Evolutionary conservation across 2,113 vertebrate species (phyloP).

Genomic region (Dascyllus trimaculatus): DNA sequence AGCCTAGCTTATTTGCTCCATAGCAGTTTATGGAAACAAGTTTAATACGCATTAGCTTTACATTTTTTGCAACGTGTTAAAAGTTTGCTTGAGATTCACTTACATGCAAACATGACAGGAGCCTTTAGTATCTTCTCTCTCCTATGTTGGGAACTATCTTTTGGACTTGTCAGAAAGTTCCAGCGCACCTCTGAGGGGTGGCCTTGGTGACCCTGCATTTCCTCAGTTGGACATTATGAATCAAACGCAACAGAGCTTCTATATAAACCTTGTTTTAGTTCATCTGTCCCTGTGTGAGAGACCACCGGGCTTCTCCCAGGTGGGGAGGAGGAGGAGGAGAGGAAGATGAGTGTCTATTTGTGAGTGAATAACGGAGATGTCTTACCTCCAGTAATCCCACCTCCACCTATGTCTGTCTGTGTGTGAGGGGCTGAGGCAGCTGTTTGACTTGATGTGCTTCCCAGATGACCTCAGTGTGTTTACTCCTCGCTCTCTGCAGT

Average conservation of each 20-base stretch:
- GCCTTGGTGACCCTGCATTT: constrained; percentile 16
- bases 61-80: no score
- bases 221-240: constrained; percentile 13
- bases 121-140: no score
- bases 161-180: constrained; percentile 5
- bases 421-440: constrained; percentile 49
- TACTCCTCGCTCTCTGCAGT: constrained; percentile 50
- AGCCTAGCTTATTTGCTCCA: no score
- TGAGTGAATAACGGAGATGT: constrained; percentile 19
- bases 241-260: constrained; percentile 11
- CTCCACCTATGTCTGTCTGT: constrained; percentile 45
- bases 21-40: no score
- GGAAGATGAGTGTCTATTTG: background rate
- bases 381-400: constrained; percentile 45
- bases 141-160: background rate
- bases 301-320: constrained; percentile 41
- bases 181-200: background rate
- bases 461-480: constrained; percentile 72
- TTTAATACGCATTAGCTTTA: no score
- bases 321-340: constrained; percentile 13
- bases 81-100: no score
- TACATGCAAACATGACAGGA: no score
- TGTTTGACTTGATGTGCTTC: constrained; percentile 73
- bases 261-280: constrained; percentile 33
- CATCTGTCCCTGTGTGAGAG: constrained; percentile 17